phyloP scores from a whole-genome alignment of 2,113 vertebrate genomes.

The Apistogramma diplotaenia region DNA sequence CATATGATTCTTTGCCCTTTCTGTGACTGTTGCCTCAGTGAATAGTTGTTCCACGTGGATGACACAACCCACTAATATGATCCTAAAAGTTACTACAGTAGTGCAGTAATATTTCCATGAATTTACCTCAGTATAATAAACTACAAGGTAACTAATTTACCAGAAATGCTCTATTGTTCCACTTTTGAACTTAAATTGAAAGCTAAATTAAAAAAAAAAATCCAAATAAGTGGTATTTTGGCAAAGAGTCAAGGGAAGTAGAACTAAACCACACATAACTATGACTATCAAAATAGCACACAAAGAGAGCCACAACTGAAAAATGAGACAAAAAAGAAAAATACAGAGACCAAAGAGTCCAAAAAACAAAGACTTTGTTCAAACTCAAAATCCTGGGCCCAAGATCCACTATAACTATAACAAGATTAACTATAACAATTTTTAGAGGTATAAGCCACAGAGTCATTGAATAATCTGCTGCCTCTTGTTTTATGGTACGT shows the following conservation, averaged over 20 bases:
- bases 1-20: conserved; percentile 26
- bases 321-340: no score
- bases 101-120: neutral
- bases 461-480: neutral
- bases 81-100: conserved; percentile 20
- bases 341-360: no score
- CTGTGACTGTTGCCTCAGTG: conserved; percentile 24
- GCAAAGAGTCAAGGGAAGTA: no score
- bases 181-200: neutral
- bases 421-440: neutral
- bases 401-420: no score
- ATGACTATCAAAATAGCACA: no score
- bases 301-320: no score
- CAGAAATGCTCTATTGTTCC: neutral
- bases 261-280: no score
- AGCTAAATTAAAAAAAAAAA: neutral
- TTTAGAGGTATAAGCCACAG: neutral
- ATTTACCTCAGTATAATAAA: neutral
- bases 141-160: neutral
- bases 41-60: conserved; percentile 17
- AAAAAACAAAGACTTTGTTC: no score
- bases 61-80: neutral
- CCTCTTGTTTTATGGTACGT: no score
- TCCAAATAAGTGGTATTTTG: neutral
- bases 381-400: no score